phyloP scores from a whole-genome alignment of 2,113 vertebrate species.

The Brachyistius frenatus region DNA sequence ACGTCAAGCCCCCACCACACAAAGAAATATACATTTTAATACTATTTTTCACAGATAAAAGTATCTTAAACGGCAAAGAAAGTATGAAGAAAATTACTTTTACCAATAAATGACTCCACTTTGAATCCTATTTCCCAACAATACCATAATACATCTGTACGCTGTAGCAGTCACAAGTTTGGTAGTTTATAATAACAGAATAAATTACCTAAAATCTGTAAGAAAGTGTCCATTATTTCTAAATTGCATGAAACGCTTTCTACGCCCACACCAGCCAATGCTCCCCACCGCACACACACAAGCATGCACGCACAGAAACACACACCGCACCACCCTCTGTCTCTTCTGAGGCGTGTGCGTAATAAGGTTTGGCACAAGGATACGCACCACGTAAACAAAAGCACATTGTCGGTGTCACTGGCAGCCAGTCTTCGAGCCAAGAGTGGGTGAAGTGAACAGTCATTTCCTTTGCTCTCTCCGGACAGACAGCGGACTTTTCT shows the following conservation, averaged over 20 bases:
- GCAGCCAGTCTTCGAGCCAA: constrained; percentile 51
- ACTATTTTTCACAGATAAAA: neutral
- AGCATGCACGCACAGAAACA: neutral
- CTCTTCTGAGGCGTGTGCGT: constrained; percentile 53
- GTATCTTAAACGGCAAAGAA: too few relatives aligned
- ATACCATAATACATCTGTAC: too few relatives aligned
- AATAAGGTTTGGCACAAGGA: constrained; percentile 70
- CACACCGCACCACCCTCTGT: constrained; percentile 15
- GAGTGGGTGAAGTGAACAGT: constrained; percentile 46
- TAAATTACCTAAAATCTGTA: too few relatives aligned
- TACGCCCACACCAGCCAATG: neutral
- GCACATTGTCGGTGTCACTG: constrained; percentile 77
- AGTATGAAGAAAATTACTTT: too few relatives aligned
- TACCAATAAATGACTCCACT: too few relatives aligned
- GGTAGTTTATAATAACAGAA: too few relatives aligned
- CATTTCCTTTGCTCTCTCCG: constrained; percentile 17
- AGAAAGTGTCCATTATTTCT: neutral
- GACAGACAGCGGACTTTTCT: constrained; percentile 20
- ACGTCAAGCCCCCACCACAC: neutral
- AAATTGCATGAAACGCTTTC: constrained; percentile 10
- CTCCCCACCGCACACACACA: too few relatives aligned
- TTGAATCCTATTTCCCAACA: too few relatives aligned
- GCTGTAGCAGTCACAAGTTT: too few relatives aligned
- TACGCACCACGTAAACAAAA: constrained; percentile 81
- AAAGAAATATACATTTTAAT: neutral